Evolutionary conservation across 2,888 invertebrate species (phyloP).

Genomic region (Lycaena phlaeas): DNA sequence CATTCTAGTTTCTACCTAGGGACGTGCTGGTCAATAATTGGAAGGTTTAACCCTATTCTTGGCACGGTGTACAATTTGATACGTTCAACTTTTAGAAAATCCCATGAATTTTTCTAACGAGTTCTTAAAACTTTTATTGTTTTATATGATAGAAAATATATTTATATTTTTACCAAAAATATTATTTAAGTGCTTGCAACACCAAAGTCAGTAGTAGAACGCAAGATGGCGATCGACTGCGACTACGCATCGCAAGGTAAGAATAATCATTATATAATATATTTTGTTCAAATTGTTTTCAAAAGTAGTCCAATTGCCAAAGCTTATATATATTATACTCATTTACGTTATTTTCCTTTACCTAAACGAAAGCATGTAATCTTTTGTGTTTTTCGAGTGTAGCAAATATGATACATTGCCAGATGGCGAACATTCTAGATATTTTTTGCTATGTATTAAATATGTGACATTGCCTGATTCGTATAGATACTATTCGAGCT

Average conservation of each 20-base stretch:
- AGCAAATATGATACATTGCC: not conserved
- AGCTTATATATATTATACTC: too few relatives aligned
- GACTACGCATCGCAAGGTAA: not conserved
- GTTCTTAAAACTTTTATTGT: not conserved
- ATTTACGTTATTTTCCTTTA: not conserved
- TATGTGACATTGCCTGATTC: constrained; percentile 9
- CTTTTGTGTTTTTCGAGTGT: not conserved
- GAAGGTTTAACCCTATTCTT: not conserved
- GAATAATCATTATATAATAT: not conserved
- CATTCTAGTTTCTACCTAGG: too few relatives aligned
- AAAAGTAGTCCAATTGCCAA: not conserved
- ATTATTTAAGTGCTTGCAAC: not conserved
- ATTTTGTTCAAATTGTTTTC: constrained; percentile 1
- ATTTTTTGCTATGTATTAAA: constrained; percentile 1
- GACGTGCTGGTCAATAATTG: too few relatives aligned
- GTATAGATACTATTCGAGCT: not conserved
- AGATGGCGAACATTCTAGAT: too few relatives aligned
- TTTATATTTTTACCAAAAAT: not conserved
- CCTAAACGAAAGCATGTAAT: not conserved
- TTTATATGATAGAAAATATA: not conserved
- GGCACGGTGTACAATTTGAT: not conserved
- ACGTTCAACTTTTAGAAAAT: not conserved
- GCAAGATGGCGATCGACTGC: not conserved
- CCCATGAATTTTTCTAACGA: not conserved
- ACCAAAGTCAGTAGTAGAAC: not conserved